Evolutionary conservation across 2,888 invertebrate species (phyloP).

Genomic region (Chironomus riparius): DNA sequence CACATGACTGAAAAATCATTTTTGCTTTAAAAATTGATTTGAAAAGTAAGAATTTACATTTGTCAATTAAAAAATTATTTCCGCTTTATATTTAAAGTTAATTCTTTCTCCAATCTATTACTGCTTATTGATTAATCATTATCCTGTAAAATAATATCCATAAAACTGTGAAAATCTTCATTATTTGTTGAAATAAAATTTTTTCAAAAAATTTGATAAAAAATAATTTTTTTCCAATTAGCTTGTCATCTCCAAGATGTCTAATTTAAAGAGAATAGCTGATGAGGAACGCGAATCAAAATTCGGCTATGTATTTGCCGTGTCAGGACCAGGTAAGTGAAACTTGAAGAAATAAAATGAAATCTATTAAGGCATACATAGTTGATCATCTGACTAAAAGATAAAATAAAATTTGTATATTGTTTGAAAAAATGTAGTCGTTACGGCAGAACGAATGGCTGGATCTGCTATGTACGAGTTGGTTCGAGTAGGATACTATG

Average conservation of each 20-base stretch:
- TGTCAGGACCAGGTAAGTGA: slow-evolving; percentile 87
- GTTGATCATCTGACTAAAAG: too few relatives aligned
- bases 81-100: too few relatives aligned
- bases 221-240: not conserved
- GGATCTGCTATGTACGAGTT: slow-evolving; percentile 99
- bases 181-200: too few relatives aligned
- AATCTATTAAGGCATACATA: not conserved
- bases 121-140: too few relatives aligned
- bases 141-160: too few relatives aligned
- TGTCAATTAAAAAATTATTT: too few relatives aligned
- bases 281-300: slow-evolving; percentile 79
- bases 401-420: not conserved
- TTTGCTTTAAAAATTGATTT: too few relatives aligned
- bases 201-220: too few relatives aligned
- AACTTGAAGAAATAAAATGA: not conserved
- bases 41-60: too few relatives aligned
- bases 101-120: too few relatives aligned
- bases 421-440: slow-evolving; percentile 55
- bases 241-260: slow-evolving; percentile 40
- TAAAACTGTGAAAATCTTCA: too few relatives aligned
- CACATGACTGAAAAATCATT: too few relatives aligned
- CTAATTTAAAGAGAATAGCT: slow-evolving; percentile 59
- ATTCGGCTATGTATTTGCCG: slow-evolving; percentile 94
- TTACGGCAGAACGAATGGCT: slow-evolving; percentile 98
- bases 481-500: slow-evolving; percentile 96